These are phyloP conservation scores for Temnothorax unifasciatus DNA, from an alignment of 2,888 invertebrate species.

Conservation along the genomic window DNA sequence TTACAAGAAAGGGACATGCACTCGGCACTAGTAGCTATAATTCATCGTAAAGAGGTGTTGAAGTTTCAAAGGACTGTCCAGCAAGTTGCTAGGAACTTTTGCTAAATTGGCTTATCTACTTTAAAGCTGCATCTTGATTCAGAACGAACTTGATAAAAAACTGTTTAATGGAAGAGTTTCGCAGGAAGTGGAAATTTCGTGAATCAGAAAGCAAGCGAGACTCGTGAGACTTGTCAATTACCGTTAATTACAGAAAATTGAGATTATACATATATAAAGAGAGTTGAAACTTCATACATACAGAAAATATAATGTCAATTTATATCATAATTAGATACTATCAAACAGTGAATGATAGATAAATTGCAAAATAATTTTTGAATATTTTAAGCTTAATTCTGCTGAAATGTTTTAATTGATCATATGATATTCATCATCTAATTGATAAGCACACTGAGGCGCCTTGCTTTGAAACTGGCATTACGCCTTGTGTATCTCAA, in stretches of 20 bases:
- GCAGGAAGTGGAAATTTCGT: not conserved
- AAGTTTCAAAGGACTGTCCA: slow-evolving; percentile 14
- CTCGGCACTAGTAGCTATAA: not conserved
- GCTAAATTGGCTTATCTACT: slow-evolving; percentile 1
- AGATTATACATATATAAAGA: not conserved
- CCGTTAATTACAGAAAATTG: not conserved
- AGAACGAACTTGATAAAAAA: not conserved
- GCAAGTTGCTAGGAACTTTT: slow-evolving; percentile 15
- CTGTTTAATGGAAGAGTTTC: not conserved
- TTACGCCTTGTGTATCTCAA: not conserved
- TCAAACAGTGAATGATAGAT: not conserved
- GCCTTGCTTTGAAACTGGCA: not conserved
- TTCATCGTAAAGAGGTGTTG: not conserved
- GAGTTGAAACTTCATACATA: not conserved
- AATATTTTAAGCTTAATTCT: not conserved
- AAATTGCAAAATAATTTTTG: slow-evolving; percentile 1
- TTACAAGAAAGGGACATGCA: not conserved
- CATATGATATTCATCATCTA: not conserved
- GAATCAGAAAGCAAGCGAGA: not conserved
- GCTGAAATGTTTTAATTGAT: not conserved
- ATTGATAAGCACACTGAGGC: slow-evolving; percentile 1
- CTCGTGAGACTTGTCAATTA: not conserved
- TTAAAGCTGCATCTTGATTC: not conserved
- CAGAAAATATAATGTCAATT: not conserved
- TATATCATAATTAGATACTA: not conserved